phyloP scores from a whole-genome alignment of 2,797 vertebrate species.

The Cossypha niveicapilla region DNA sequence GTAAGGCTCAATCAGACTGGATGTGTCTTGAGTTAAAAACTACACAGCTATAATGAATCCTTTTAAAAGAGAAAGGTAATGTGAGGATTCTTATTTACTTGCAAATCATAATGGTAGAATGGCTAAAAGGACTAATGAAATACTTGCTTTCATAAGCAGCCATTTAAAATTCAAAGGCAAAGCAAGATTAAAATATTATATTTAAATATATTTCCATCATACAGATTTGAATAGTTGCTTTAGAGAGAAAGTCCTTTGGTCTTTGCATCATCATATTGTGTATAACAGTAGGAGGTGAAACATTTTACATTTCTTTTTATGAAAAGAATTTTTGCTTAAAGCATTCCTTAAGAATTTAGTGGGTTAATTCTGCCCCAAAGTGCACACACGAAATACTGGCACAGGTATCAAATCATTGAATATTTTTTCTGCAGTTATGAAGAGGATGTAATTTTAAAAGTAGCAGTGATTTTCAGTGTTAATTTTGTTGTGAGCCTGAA shows the following conservation, averaged over 20 bases:
- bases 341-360: background rate
- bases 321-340: background rate
- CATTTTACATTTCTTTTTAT: background rate
- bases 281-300: background rate
- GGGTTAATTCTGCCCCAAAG: background rate
- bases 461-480: background rate
- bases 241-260: background rate
- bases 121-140: background rate
- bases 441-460: background rate
- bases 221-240: conserved; percentile 8
- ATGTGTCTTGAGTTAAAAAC: background rate
- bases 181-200: conserved; percentile 6
- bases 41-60: background rate
- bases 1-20: background rate
- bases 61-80: background rate
- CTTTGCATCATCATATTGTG: background rate
- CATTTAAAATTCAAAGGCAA: conserved; percentile 11
- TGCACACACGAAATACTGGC: fast-evolving
- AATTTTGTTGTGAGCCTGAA: background rate
- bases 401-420: background rate
- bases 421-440: background rate
- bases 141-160: background rate
- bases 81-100: background rate
- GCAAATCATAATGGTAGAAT: background rate
- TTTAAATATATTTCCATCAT: conserved; percentile 17